Evolutionary conservation across 2,888 invertebrate genomes (phyloP).

Genomic region (Coelinius sp.): DNA sequence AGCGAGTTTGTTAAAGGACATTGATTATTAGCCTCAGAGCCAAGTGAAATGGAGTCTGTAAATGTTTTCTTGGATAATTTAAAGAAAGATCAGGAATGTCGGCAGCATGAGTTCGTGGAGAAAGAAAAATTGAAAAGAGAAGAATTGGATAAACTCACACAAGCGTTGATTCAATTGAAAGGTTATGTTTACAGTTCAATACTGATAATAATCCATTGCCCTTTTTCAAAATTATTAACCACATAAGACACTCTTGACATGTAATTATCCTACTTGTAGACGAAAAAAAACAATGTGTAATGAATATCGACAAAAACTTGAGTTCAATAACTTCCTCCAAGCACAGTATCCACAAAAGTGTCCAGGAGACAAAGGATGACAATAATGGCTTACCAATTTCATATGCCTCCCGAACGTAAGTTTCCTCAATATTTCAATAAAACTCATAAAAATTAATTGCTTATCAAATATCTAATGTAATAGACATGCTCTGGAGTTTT

Average conservation of each 20-base stretch:
- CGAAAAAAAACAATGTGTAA: constrained; percentile 32
- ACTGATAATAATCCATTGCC: no score
- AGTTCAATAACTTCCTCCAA: constrained; percentile 51
- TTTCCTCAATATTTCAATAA: not conserved
- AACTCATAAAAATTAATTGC: not conserved
- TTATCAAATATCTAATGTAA: constrained; percentile 9
- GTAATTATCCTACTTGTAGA: constrained; percentile 42
- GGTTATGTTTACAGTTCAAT: not conserved
- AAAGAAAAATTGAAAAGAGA: not conserved
- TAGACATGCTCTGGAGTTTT: constrained; percentile 52
- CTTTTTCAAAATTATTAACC: not conserved
- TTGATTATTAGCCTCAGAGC: not conserved
- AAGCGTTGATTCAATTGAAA: not conserved
- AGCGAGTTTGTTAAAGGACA: not conserved
- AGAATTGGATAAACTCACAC: not conserved
- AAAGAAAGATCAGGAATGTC: not conserved
- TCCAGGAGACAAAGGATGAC: constrained; percentile 49
- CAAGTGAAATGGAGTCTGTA: not conserved
- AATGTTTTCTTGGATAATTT: constrained; percentile 9
- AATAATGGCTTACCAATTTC: constrained; percentile 58
- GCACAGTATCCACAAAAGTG: constrained; percentile 54
- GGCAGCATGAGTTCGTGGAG: not conserved
- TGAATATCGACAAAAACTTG: constrained; percentile 53
- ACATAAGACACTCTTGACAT: no score
- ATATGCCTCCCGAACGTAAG: constrained; percentile 55